Conservation (phyloP, 2,888 invertebrate species). For the Sinodicranocentrus sp. region DNA sequence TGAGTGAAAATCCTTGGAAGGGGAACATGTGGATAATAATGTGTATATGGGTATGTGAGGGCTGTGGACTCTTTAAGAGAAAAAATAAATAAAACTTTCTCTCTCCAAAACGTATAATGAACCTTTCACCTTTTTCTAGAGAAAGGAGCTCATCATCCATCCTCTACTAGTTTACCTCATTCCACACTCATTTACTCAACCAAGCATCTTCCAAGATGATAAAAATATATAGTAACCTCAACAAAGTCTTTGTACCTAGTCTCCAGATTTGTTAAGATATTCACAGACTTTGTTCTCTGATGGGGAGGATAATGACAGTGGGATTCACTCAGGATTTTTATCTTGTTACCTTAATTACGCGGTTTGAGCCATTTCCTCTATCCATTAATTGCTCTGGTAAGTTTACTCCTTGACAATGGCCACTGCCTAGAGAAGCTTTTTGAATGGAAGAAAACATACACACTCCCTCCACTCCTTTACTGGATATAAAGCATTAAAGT, state of each 20-base stretch:
- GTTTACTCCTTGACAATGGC: too few relatives aligned
- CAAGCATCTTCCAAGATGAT: too few relatives aligned
- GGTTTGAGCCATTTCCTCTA: constrained; percentile 13
- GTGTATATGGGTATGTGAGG: too few relatives aligned
- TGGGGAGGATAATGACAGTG: constrained; percentile 38
- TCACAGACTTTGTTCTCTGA: constrained; percentile 26
- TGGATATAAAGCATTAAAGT: too few relatives aligned
- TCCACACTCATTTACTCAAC: constrained; percentile 15
- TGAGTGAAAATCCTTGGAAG: constrained; percentile 28
- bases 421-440: too few relatives aligned
- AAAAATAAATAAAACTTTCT: constrained; percentile 10
- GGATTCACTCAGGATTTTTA: constrained; percentile 58
- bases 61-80: background rate
- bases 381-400: constrained; percentile 38
- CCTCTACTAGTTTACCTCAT: constrained; percentile 17
- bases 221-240: too few relatives aligned
- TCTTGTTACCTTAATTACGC: constrained; percentile 62
- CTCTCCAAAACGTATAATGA: constrained; percentile 36
- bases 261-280: too few relatives aligned
- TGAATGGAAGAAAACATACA: too few relatives aligned
- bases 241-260: too few relatives aligned
- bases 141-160: constrained; percentile 42
- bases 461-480: too few relatives aligned
- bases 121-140: constrained; percentile 67
- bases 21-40: constrained; percentile 28